Conservation (phyloP, 2,797 vertebrate species). For the Centropyge bicolor region DNA sequence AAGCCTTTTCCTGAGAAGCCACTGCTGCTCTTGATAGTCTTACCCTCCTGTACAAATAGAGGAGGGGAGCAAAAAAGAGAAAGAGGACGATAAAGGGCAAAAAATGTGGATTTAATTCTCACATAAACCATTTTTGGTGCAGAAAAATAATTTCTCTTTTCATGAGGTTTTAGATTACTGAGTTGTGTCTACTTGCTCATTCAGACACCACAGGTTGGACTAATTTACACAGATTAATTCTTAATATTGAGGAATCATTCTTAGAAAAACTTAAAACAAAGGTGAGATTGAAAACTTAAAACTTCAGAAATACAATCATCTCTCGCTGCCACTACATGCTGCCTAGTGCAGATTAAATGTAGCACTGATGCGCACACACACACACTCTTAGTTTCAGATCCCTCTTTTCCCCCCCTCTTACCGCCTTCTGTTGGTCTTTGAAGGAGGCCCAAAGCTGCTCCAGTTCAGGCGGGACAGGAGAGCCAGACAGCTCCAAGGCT, state of each 20-base stretch:
- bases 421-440: conserved; percentile 98
- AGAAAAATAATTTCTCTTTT: background rate
- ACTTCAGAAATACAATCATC: background rate
- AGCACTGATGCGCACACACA: background rate
- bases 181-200: background rate
- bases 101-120: background rate
- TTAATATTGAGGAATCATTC: background rate
- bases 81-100: background rate
- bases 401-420: conserved; percentile 72
- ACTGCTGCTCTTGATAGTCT: conserved; percentile 96
- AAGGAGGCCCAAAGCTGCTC: conserved; percentile 97
- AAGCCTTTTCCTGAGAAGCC: conserved; percentile 99
- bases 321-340: background rate
- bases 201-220: background rate
- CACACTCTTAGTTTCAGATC: background rate
- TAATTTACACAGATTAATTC: background rate
- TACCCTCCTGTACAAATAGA: conserved; percentile 89
- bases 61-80: fast-evolving
- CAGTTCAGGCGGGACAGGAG: conserved; percentile 90
- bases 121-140: background rate
- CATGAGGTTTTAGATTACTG: background rate
- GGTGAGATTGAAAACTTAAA: too few relatives aligned
- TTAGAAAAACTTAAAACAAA: background rate
- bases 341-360: background rate
- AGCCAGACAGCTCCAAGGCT: conserved; percentile 94